Evolutionary conservation across 1,140 invertebrate genomes (phyloP).

Genomic region (roundworm (Caenorhabditis elegans)): DNA sequence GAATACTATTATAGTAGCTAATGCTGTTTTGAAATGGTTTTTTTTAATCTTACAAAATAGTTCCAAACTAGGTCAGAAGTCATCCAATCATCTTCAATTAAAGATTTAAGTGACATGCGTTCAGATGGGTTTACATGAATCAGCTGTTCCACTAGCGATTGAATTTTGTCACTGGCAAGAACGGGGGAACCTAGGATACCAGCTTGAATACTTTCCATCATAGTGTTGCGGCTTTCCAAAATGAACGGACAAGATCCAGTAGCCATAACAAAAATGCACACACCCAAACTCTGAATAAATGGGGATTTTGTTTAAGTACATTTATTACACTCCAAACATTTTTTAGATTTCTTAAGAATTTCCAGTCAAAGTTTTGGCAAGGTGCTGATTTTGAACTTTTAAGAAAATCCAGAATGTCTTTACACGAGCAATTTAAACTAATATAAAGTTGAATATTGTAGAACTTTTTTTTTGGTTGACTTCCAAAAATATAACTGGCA

Average conservation of each 20-base stretch:
- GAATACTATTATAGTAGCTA: not conserved
- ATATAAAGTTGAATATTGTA: too few relatives aligned
- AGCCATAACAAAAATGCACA: constrained; percentile 21
- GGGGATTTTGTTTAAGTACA: too few relatives aligned
- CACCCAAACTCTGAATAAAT: constrained; percentile 32
- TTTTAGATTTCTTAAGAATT: too few relatives aligned
- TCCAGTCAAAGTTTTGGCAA: too few relatives aligned
- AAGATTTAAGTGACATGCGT: not conserved
- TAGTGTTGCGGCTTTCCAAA: not conserved
- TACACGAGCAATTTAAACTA: too few relatives aligned
- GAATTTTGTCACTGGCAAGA: not conserved
- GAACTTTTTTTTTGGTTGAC: too few relatives aligned
- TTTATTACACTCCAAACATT: too few relatives aligned
- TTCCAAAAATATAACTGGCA: too few relatives aligned
- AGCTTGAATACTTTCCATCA: not conserved
- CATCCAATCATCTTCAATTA: not conserved
- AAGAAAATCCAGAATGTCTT: too few relatives aligned
- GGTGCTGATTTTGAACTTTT: too few relatives aligned
- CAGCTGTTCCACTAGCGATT: not conserved
- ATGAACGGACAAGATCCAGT: not conserved
- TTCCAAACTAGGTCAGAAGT: not conserved
- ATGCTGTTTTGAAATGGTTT: too few relatives aligned
- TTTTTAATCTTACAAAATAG: not conserved
- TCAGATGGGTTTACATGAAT: not conserved
- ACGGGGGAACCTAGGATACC: not conserved